phyloP scores from a whole-genome alignment of 1,140 invertebrate genomes.

The Aphelenchoides fujianensis region DNA sequence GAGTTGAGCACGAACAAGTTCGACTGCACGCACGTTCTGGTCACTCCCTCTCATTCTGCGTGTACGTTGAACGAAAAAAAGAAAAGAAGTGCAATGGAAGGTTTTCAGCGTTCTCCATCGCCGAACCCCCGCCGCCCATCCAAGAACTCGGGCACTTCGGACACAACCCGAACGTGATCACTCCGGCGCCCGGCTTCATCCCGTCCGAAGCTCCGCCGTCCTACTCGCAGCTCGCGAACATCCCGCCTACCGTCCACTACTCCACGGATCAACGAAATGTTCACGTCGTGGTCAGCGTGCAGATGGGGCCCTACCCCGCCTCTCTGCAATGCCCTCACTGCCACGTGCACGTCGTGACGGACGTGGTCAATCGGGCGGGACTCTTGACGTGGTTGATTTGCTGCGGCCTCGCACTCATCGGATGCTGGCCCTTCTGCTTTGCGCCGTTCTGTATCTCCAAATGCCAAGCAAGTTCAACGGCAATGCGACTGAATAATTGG shows the following conservation, averaged over 20 bases:
- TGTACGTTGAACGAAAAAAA: not conserved
- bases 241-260: not conserved
- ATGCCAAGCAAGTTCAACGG: not conserved
- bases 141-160: not conserved
- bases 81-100: not conserved
- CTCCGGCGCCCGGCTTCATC: not conserved
- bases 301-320: not conserved
- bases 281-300: not conserved
- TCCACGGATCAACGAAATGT: not conserved
- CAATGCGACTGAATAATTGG: no score
- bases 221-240: not conserved
- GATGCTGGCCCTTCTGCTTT: conserved; percentile 8
- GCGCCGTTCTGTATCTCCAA: not conserved
- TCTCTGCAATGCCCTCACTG: not conserved
- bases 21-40: conserved; percentile 9
- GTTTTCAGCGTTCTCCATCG: not conserved
- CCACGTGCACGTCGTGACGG: not conserved
- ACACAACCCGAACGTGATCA: not conserved
- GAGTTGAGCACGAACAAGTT: not conserved
- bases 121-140: not conserved
- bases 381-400: conserved; percentile 8
- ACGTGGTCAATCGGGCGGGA: not conserved
- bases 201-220: not conserved
- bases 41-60: not conserved
- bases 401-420: not conserved